Evolutionary conservation across 2,113 vertebrate species (phyloP).

Genomic region (Cebidichthys violaceus): DNA sequence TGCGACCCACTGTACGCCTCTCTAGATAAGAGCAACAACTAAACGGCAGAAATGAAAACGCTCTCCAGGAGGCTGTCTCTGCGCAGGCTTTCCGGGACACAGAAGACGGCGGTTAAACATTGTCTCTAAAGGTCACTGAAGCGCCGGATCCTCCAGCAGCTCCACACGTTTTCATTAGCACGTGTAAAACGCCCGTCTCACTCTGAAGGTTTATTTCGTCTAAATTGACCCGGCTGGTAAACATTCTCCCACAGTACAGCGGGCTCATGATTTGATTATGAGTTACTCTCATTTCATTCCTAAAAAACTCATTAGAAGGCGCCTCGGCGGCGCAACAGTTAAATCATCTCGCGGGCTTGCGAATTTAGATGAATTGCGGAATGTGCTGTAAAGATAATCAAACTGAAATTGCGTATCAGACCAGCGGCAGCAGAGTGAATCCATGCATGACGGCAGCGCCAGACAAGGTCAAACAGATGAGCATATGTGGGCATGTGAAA

Average conservation of each 20-base stretch:
- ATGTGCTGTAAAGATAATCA: constrained; percentile 58
- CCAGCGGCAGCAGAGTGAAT: constrained; percentile 37
- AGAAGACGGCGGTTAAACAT: constrained; percentile 1
- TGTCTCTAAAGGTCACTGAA: constrained; percentile 39
- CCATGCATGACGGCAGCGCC: constrained; percentile 25
- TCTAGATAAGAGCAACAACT: constrained; percentile 21
- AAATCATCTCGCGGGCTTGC: constrained; percentile 38
- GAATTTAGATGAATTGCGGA: constrained; percentile 31
- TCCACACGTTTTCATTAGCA: constrained; percentile 6
- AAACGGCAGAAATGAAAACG: constrained; percentile 45
- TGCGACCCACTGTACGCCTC: neutral
- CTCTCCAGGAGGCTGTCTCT: constrained; percentile 10
- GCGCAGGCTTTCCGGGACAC: neutral
- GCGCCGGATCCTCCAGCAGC: neutral
- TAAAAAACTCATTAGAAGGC: constrained; percentile 46
- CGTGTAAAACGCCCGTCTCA: constrained; percentile 1
- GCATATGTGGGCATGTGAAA: constrained; percentile 14
- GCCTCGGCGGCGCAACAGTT: constrained; percentile 8
- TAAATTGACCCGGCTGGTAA: constrained; percentile 33
- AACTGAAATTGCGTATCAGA: constrained; percentile 58
- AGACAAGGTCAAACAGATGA: constrained; percentile 51
- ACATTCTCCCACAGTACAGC: constrained; percentile 13
- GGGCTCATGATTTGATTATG: constrained; percentile 49
- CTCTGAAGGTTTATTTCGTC: constrained; percentile 17
- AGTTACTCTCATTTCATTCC: constrained; percentile 31